These are phyloP conservation scores for Esox niger DNA, from an alignment of 2,113 vertebrate genomes.

Conservation along the genomic window DNA sequence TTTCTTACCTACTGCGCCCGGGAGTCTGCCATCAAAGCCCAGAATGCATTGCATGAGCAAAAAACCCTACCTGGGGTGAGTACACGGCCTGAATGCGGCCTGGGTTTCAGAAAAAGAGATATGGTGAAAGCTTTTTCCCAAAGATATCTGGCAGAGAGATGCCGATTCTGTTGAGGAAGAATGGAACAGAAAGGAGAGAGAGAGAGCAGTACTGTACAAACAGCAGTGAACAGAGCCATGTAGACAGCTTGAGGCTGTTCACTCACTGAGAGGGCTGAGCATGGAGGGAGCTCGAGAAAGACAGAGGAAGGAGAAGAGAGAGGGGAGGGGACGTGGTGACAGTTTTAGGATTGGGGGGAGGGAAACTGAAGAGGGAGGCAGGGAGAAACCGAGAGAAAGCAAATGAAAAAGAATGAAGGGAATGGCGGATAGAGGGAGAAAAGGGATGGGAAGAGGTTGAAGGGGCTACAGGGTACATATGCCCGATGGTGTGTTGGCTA, in stretches of 20 bases:
- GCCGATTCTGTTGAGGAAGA: neutral
- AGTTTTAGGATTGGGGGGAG: no score
- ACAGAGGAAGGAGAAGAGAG: constrained; percentile 6
- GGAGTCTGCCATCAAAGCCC: constrained; percentile 52
- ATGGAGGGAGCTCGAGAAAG: constrained; percentile 1
- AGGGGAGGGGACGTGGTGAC: neutral
- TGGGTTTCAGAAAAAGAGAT: no score
- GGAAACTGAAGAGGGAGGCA: neutral
- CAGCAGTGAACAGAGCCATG: no score
- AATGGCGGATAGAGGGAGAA: neutral
- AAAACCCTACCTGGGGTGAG: constrained; percentile 52
- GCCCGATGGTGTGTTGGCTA: no score
- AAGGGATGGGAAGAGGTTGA: constrained; percentile 19
- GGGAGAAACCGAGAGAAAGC: neutral
- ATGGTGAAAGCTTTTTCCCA: no score
- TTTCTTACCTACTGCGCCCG: constrained; percentile 52
- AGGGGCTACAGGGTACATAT: no score
- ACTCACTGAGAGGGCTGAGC: neutral
- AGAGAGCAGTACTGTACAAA: no score
- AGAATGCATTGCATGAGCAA: constrained; percentile 54
- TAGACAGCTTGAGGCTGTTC: no score
- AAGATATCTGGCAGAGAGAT: no score
- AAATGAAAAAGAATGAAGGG: no score
- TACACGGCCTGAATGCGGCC: constrained; percentile 5
- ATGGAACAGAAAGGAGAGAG: no score